Evolutionary conservation across 1,140 invertebrate genomes (phyloP).

Genomic region (Aphaenogaster floridana): DNA sequence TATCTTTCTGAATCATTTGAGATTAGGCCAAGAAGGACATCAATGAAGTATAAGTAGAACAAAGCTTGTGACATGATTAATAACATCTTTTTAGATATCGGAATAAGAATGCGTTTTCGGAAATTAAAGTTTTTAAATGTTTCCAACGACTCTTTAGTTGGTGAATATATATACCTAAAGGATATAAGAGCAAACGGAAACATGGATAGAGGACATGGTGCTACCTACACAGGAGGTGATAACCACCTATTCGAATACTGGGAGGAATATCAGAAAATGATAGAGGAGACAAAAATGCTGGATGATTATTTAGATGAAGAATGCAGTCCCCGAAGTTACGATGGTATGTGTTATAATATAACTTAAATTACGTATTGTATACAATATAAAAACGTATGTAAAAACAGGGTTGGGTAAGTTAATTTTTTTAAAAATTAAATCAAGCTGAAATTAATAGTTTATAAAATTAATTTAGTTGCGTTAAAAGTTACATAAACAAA

Average conservation of each 20-base stretch:
- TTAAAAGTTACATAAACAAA: too few species aligned
- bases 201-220: constrained; percentile 82
- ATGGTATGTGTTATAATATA: constrained; percentile 78
- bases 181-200: constrained; percentile 59
- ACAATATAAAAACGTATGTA: background rate
- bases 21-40: constrained; percentile 36
- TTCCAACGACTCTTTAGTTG: constrained; percentile 19
- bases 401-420: too few species aligned
- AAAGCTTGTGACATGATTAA: constrained; percentile 38
- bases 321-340: constrained; percentile 84
- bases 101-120: background rate
- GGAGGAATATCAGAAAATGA: constrained; percentile 87
- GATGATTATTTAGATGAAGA: constrained; percentile 87
- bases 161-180: background rate
- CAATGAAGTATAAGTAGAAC: background rate
- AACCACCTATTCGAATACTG: constrained; percentile 87
- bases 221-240: constrained; percentile 80
- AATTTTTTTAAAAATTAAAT: too few species aligned
- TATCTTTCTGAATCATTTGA: constrained; percentile 45
- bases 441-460: too few species aligned
- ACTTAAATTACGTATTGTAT: background rate
- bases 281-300: constrained; percentile 86
- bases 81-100: constrained; percentile 40
- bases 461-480: too few species aligned
- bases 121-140: background rate